phyloP scores from a whole-genome alignment of 2,888 invertebrate species.

The Polydesmus complanatus region DNA sequence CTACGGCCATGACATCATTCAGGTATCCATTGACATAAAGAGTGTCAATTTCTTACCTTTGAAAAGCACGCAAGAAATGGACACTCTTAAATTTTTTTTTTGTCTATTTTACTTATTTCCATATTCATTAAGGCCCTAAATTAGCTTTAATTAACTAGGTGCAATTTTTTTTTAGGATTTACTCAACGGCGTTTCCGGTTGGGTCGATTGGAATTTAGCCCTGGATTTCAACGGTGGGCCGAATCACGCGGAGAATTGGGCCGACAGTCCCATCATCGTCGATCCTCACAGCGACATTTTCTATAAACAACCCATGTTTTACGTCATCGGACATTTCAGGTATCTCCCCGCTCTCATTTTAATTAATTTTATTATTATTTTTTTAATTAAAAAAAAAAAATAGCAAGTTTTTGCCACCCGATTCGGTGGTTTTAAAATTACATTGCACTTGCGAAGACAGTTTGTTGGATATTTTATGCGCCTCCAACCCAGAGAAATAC shows the following conservation, averaged over 20 bases:
- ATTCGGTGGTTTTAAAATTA: background rate
- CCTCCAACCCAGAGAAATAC: background rate
- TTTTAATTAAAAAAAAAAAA: background rate
- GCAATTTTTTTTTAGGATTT: too few relatives aligned
- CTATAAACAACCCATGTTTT: background rate
- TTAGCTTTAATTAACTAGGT: too few relatives aligned
- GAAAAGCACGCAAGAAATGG: too few relatives aligned
- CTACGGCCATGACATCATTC: background rate
- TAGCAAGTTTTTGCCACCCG: background rate
- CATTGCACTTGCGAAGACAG: background rate
- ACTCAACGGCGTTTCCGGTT: background rate
- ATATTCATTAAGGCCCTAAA: too few relatives aligned
- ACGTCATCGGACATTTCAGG: background rate
- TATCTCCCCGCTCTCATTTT: too few relatives aligned
- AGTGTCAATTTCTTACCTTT: too few relatives aligned
- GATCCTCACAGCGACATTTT: background rate
- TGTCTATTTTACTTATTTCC: too few relatives aligned
- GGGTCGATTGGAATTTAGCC: background rate
- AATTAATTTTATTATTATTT: background rate
- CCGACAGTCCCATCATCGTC: background rate
- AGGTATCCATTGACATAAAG: too few relatives aligned
- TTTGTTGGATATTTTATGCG: background rate
- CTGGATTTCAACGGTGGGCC: background rate
- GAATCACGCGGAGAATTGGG: background rate
- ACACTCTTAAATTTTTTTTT: too few relatives aligned